A percentile compares a stretch with the other conserved stretches of the same genome.
Evolutionary conservation across 2,888 invertebrate genomes (phyloP).

Genomic region (Philonicus albiceps): DNA sequence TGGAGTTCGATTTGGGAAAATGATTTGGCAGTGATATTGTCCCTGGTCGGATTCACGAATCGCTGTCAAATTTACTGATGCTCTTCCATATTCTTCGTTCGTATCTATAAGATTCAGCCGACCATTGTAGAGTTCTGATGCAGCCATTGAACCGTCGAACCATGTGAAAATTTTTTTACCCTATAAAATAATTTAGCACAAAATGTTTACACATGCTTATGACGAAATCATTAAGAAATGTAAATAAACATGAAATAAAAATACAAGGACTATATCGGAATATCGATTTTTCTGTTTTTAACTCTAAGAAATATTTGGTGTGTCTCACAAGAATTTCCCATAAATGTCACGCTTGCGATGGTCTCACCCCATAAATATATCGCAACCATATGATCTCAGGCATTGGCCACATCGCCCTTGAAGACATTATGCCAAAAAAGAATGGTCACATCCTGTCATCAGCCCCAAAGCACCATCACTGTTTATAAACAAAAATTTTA

Average conservation of each 20-base stretch:
- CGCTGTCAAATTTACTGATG: slow-evolving; percentile 81
- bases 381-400: not conserved
- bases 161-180: slow-evolving; percentile 82
- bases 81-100: slow-evolving; percentile 67
- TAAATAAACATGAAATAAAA: not conserved
- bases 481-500: not conserved
- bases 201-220: not conserved
- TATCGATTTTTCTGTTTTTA: not conserved
- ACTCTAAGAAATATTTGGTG: not conserved
- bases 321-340: not conserved
- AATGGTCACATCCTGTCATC: slow-evolving; percentile 7
- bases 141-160: slow-evolving; percentile 76
- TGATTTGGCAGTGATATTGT: slow-evolving; percentile 89
- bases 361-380: not conserved
- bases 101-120: slow-evolving; percentile 73
- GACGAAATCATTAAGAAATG: not conserved
- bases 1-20: slow-evolving; percentile 88
- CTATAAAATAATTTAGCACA: slow-evolving; percentile 62
- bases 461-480: not conserved
- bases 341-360: not conserved
- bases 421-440: not conserved
- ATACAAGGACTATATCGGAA: not conserved
- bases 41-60: slow-evolving; percentile 90
- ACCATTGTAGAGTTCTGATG: slow-evolving; percentile 75
- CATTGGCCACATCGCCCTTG: not conserved